Evolutionary conservation across 2,797 vertebrate species (phyloP).

Genomic region (Peromyscus melanophrys): DNA sequence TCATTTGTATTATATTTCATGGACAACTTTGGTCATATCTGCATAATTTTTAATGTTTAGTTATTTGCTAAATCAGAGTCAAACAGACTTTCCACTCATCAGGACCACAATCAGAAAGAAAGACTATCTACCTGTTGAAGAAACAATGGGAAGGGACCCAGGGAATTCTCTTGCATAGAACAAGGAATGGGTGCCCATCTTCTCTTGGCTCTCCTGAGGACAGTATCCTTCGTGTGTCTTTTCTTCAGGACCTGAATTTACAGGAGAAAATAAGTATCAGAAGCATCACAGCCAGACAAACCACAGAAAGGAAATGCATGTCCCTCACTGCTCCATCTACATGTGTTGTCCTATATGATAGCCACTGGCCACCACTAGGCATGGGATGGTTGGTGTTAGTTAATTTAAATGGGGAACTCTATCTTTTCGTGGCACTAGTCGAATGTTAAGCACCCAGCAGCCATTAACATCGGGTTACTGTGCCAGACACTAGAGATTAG

Average conservation of each 20-base stretch:
- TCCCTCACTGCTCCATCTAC: neutral
- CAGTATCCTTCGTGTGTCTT: conserved; percentile 79
- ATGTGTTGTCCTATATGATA: neutral
- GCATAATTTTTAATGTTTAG: neutral
- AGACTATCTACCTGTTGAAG: conserved; percentile 90
- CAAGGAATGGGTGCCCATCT: conserved; percentile 93
- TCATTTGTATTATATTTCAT: neutral
- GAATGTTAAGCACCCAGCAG: neutral
- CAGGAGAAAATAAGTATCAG: conserved; percentile 17
- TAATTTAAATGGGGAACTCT: conserved; percentile 31
- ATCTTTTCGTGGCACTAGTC: neutral
- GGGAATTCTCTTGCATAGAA: conserved; percentile 91
- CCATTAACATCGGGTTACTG: neutral
- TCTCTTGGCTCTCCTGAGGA: conserved; percentile 92
- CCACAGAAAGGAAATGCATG: neutral
- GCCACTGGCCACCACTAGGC: neutral
- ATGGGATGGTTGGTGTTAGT: neutral
- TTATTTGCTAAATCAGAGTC: neutral
- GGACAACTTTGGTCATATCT: neutral
- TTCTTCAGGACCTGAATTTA: conserved; percentile 71
- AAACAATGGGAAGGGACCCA: conserved; percentile 89
- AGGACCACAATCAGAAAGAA: neutral
- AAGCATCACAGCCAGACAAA: neutral
- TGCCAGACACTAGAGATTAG: neutral
- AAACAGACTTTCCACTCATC: neutral